Evolutionary conservation across 2,888 invertebrate genomes (phyloP).

Genomic region (Tryphoninae sp.): DNA sequence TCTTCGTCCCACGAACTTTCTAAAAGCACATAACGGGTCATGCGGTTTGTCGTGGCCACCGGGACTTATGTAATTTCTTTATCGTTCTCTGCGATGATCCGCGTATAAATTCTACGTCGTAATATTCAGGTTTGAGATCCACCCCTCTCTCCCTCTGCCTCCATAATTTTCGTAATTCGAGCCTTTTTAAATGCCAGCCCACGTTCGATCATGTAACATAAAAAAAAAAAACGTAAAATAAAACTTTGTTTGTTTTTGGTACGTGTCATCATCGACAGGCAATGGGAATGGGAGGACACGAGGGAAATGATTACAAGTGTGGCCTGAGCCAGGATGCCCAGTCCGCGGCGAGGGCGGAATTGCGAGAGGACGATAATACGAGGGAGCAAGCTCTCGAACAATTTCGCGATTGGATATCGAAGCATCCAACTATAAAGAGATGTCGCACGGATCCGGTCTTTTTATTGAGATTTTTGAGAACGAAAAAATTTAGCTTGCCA

Average conservation of each 20-base stretch:
- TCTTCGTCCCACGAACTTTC: not conserved
- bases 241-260: not conserved
- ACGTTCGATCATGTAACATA: not conserved
- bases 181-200: not conserved
- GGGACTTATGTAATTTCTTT: constrained; percentile 11
- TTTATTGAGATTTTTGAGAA: constrained; percentile 91
- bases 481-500: constrained; percentile 93
- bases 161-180: not conserved
- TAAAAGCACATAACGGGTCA: constrained; percentile 9
- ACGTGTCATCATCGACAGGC: not conserved
- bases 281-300: constrained; percentile 69
- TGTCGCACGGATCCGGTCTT: constrained; percentile 92
- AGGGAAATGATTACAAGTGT: constrained; percentile 72
- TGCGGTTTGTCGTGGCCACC: not conserved
- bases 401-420: constrained; percentile 91
- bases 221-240: not conserved
- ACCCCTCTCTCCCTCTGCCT: no score
- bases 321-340: constrained; percentile 69
- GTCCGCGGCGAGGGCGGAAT: constrained; percentile 82
- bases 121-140: not conserved
- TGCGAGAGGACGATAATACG: constrained; percentile 90
- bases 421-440: constrained; percentile 90
- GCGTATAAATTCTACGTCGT: not conserved
- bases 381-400: constrained; percentile 89
- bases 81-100: not conserved